phyloP scores from a whole-genome alignment of 2,113 vertebrate species.

The Syngnathoides biaculeatus region DNA sequence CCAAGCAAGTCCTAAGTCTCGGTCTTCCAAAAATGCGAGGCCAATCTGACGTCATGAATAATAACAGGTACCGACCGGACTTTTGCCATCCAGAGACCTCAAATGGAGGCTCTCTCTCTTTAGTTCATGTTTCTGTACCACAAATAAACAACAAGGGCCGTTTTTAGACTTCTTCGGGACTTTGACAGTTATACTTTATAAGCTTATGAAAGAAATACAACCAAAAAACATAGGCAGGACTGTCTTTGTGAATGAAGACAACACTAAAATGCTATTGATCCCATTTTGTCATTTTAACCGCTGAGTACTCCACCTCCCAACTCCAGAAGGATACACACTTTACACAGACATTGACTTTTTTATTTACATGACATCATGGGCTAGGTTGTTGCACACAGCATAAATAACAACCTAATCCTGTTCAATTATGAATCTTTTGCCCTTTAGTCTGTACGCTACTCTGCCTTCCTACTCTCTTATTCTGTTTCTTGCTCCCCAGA shows the following conservation, averaged over 20 bases:
- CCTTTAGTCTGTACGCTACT: neutral
- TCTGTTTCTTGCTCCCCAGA: neutral
- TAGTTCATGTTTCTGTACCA: slow-evolving; percentile 22
- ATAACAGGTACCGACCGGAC: slow-evolving; percentile 6
- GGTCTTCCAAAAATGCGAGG: slow-evolving; percentile 1
- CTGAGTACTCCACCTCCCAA: neutral
- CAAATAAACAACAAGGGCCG: slow-evolving; percentile 43
- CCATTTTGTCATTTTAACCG: neutral
- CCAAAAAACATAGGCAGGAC: neutral
- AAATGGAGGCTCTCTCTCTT: slow-evolving; percentile 36
- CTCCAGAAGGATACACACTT: neutral
- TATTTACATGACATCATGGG: neutral
- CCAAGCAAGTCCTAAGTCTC: slow-evolving; percentile 11
- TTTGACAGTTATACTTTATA: too few species aligned
- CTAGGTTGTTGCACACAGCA: neutral
- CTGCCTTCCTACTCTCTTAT: neutral
- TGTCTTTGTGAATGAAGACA: neutral
- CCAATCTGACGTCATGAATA: neutral
- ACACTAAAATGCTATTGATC: neutral
- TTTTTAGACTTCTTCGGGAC: slow-evolving; percentile 15
- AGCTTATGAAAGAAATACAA: neutral
- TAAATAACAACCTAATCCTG: neutral
- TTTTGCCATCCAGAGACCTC: slow-evolving; percentile 55
- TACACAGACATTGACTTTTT: neutral
- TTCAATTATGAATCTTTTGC: neutral